Percentiles rank a stretch among this genome's conserved stretches.
Evolutionary conservation across 2,888 invertebrate species (phyloP).

Genomic region (Oligia strigilis): DNA sequence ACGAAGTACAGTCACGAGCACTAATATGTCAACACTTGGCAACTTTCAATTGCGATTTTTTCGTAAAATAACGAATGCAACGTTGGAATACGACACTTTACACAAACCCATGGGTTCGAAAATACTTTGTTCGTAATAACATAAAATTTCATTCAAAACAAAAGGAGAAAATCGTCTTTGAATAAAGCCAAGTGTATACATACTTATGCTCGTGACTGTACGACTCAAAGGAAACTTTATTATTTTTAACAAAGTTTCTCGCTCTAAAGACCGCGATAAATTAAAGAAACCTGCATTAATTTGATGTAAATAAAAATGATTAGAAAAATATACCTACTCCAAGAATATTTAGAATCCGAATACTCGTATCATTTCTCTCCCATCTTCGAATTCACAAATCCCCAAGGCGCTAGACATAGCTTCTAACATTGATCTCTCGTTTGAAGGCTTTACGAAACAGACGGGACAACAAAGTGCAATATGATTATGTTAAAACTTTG

Average conservation of each 20-base stretch:
- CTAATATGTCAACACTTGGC: no score
- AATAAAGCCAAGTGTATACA: no score
- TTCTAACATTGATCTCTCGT: background rate
- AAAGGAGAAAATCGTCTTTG: no score
- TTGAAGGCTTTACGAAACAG: background rate
- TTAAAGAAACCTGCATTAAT: background rate
- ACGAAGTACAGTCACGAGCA: no score
- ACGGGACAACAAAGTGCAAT: background rate
- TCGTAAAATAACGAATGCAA: no score
- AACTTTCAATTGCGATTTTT: no score
- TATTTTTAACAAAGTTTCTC: background rate
- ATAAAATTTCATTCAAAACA: no score
- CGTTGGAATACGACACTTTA: no score
- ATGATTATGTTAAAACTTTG: background rate
- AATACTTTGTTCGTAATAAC: no score
- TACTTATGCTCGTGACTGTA: no score
- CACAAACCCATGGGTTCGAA: no score
- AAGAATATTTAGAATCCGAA: background rate
- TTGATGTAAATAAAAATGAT: background rate
- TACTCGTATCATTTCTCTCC: background rate
- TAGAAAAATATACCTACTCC: background rate
- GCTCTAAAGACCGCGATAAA: background rate
- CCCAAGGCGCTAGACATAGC: background rate
- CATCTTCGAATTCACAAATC: background rate
- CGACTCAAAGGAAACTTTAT: no score